A percentile compares a stretch with the other conserved stretches of the same genome.
Conservation (phyloP, 2,888 invertebrate genomes). For the Diarsia rubi region DNA sequence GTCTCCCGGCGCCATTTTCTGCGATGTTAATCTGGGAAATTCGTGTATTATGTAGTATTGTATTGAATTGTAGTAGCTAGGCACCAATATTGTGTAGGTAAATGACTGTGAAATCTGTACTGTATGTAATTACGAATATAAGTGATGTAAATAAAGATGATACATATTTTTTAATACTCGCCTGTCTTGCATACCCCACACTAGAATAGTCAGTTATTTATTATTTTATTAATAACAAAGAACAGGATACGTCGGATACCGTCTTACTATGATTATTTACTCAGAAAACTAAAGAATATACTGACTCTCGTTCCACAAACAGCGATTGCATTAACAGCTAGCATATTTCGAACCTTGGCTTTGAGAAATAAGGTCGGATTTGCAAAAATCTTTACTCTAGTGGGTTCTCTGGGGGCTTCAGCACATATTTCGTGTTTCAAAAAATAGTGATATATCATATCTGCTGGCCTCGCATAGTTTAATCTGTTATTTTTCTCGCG, state of each 20-base stretch:
- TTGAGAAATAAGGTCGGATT: constrained; percentile 43
- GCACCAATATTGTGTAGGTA: constrained; percentile 51
- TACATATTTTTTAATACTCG: constrained; percentile 63
- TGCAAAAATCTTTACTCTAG: neutral
- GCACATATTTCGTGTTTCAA: constrained; percentile 54
- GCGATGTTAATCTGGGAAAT: constrained; percentile 24
- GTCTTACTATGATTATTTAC: constrained; percentile 25
- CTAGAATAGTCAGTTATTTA: constrained; percentile 7
- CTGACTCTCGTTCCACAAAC: constrained; percentile 9
- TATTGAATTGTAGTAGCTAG: constrained; percentile 36
- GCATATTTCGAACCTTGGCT: constrained; percentile 21
- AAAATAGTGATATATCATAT: constrained; percentile 61
- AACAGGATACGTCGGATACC: neutral
- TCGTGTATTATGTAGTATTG: constrained; percentile 16
- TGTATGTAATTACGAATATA: constrained; percentile 50
- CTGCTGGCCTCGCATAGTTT: constrained; percentile 42
- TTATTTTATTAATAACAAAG: constrained; percentile 1
- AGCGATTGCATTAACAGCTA: constrained; percentile 1
- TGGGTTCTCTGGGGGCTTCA: constrained; percentile 13
- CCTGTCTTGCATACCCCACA: constrained; percentile 40
- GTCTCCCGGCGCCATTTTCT: constrained; percentile 17
- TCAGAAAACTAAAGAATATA: constrained; percentile 21
- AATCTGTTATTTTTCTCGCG: constrained; percentile 33
- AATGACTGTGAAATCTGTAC: constrained; percentile 53
- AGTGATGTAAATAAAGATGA: constrained; percentile 66